Base-by-base conservation (phyloP, 2,888 invertebrate species). In the Acronicta aceris region DNA sequence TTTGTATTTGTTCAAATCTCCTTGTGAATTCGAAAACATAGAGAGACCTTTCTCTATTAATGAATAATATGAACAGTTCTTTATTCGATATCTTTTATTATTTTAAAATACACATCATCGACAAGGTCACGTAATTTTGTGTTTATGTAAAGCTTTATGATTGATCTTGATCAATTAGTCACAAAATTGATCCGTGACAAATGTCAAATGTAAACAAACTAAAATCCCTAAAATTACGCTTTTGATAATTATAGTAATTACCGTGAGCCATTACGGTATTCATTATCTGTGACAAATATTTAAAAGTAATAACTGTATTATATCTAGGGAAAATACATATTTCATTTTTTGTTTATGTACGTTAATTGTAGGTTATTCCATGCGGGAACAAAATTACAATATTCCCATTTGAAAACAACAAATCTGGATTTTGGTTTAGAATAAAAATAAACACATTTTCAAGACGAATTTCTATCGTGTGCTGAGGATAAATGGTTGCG, bases 401-500 rank as follows among this genome's bases (percentile, higher is more conserved):
- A 38, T 60, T 41, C 7, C 25, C n/a, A 10, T n/a, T 40, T 27
- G 21, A 5, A 45, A 38, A 55, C 30, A 38, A 53, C 50, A 45
- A 52, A 49, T 33, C 40, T 3, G 10, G 55, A 48, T 53, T 42
- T 49, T 46, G 9, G 13, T 36, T 50, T 38, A 21, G 16, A 43
- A n/a, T 38, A 41, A 50, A 59, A 61, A 45, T 52, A 55, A 46
- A 48, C 27, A 16, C n/a, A 13, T 30, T 33, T 49, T 27, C 41
- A 57, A 27, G 43, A 50, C 7, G 27, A 53, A 50, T 53, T 55
- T 58, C 30, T 47, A 41, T 59, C 48, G 16, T 42, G 38, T 59
- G 41, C 65, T 63, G 50, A 41, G 41, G 47, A 74, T 74, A 76
- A 71, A 81, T 74, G 63, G 52, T 57, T 61, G 64, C 55, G 53